Base-by-base conservation (phyloP, 2,888 invertebrate species). In the Stegophylla sp. region DNA sequence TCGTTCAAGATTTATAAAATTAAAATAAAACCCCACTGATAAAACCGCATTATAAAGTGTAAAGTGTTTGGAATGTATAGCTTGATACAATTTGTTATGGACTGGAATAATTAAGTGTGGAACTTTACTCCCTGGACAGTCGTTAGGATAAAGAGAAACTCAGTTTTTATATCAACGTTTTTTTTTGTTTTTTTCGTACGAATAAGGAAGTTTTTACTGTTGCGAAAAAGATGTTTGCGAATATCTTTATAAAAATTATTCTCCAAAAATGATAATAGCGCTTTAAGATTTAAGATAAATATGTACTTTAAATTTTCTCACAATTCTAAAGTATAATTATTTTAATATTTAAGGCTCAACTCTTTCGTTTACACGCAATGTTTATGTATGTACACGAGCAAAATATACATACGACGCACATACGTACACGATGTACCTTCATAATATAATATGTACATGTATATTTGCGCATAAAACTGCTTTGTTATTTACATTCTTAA, bases 51-150 rank as follows among this genome's bases (percentile, higher is more conserved):
- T 64, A 53, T 23, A 64, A 75, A 64, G 41, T 64, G 51, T 41
- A 64, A 75, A 75, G 17, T 79, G 34, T 77, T 77, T 43, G 12
- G 17, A 66, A 66, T 4, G 69, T 69, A 69, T 23, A 69, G 28
- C 59, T 67, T 71, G 17, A 41, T 71, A 79, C 17, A 79, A 61
- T 69, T 79, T 79, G 67, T 59, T 67, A 45, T 67, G 48, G 69
- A 34, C 69, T 69, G 59, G 56, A 77, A 77, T 77, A 64, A 77
- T 77, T 66, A 79, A 69, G 77, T 48, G 67, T 79, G 34, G 23
- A 61, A 69, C 61, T 79, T 79, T 48, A 61, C 17, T 79, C 77
- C 61, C 77, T 9, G 28, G 28, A 48, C n/a, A 48, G 69, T 69
- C 48, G 69, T 79, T 79, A 41, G 63, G n/a, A 28, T 64, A 23